Conservation (phyloP, 2,113 vertebrate species). For the Mohoua ochrocephala region DNA sequence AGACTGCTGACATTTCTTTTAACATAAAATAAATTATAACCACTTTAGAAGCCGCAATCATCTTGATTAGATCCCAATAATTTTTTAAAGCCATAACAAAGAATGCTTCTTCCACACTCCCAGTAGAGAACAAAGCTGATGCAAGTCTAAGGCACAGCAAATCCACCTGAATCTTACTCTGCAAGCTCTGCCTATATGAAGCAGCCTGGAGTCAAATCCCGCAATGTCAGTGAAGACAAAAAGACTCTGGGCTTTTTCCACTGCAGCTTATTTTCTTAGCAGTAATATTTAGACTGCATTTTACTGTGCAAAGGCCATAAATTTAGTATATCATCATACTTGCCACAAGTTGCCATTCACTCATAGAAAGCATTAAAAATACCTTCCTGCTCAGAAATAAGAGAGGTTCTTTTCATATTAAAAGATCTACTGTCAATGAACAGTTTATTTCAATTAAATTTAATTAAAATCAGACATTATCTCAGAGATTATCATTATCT, state of each 20-base stretch:
- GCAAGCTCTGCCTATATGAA: not conserved
- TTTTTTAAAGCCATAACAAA: not conserved
- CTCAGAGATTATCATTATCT: not conserved
- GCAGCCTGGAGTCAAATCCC: not conserved
- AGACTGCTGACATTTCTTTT: not conserved
- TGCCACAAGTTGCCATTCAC: not conserved
- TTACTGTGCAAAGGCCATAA: not conserved
- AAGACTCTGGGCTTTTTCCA: not conserved
- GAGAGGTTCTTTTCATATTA: accelerated
- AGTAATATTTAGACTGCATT: not conserved
- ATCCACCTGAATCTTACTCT: not conserved
- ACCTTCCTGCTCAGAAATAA: not conserved
- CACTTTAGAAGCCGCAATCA: not conserved
- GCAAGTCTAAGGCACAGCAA: not conserved
- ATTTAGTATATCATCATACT: not conserved
- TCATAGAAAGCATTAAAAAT: not conserved
- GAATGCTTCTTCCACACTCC: not conserved
- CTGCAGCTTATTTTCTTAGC: not conserved
- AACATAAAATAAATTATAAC: not conserved
- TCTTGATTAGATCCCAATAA: not conserved
- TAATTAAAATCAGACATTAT: not conserved
- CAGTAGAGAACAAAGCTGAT: not conserved
- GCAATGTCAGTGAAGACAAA: not conserved
- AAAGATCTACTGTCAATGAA: not conserved
- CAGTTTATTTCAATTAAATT: not conserved